These are phyloP conservation scores for Lophotis ruficrista DNA, from an alignment of 2,113 vertebrate species.

Conservation along the genomic window DNA sequence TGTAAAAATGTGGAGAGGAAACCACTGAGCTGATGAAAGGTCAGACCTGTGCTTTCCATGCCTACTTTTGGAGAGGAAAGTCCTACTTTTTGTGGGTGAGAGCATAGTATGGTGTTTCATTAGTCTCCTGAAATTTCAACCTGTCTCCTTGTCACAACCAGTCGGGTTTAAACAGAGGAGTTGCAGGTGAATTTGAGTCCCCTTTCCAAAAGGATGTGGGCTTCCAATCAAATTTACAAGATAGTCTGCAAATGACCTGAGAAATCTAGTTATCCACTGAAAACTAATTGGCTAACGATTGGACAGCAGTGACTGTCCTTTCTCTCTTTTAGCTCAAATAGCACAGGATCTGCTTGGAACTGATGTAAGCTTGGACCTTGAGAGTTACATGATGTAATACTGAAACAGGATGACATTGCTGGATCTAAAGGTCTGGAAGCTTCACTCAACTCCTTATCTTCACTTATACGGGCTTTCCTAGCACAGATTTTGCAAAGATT, in stretches of 20 bases:
- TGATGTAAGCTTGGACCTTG: background rate
- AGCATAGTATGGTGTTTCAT: background rate
- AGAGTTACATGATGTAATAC: background rate
- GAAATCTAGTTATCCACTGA: background rate
- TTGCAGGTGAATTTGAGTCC: background rate
- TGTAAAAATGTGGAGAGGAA: background rate
- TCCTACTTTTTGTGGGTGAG: background rate
- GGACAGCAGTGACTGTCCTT: background rate
- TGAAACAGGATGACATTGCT: background rate
- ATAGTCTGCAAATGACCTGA: background rate
- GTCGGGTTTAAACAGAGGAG: background rate
- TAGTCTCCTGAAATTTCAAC: background rate
- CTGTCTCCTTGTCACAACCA: background rate
- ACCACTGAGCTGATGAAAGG: background rate
- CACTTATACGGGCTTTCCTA: background rate
- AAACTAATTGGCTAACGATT: background rate
- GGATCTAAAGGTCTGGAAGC: background rate
- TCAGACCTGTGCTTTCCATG: background rate
- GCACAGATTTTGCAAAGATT: background rate
- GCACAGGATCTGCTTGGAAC: background rate
- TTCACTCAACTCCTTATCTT: background rate
- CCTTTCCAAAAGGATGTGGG: background rate
- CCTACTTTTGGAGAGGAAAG: background rate
- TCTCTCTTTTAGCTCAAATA: background rate
- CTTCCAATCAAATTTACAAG: background rate